Conservation (phyloP, 2,113 vertebrate genomes). For the Leucoraja erinaceus region DNA sequence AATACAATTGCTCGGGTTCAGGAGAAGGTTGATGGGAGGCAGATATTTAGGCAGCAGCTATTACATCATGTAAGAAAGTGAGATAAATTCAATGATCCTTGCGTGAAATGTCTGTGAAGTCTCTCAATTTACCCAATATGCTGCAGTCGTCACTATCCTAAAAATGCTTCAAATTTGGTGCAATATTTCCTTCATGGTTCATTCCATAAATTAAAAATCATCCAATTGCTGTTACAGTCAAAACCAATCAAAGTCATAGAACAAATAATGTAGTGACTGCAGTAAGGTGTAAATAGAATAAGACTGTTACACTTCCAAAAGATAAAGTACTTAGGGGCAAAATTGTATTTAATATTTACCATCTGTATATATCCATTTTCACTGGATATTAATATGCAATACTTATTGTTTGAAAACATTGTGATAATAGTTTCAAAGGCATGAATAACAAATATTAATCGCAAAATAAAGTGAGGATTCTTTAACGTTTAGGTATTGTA, state of each 20-base stretch:
- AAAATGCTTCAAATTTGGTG: slow-evolving; percentile 3
- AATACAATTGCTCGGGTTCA: slow-evolving; percentile 34
- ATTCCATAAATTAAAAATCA: slow-evolving; percentile 20
- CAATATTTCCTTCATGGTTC: background rate
- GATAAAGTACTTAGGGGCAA: background rate
- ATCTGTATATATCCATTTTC: background rate
- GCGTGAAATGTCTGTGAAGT: background rate
- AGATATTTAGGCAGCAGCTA: background rate
- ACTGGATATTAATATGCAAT: background rate
- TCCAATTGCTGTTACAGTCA: background rate
- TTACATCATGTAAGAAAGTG: slow-evolving; percentile 21
- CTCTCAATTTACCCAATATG: background rate
- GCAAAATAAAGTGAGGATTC: background rate
- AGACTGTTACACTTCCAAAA: background rate
- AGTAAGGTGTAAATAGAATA: background rate
- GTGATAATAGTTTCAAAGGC: background rate
- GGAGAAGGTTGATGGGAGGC: slow-evolving; percentile 31
- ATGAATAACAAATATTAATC: background rate
- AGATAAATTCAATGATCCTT: slow-evolving; percentile 19
- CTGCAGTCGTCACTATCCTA: background rate
- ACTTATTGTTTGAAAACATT: background rate
- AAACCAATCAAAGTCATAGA: background rate
- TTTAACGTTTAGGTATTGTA: background rate
- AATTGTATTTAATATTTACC: slow-evolving; percentile 8
- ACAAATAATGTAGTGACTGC: background rate